These are phyloP conservation scores for Syrphus vitripennis DNA, from an alignment of 2,888 invertebrate species.

Conservation along the genomic window DNA sequence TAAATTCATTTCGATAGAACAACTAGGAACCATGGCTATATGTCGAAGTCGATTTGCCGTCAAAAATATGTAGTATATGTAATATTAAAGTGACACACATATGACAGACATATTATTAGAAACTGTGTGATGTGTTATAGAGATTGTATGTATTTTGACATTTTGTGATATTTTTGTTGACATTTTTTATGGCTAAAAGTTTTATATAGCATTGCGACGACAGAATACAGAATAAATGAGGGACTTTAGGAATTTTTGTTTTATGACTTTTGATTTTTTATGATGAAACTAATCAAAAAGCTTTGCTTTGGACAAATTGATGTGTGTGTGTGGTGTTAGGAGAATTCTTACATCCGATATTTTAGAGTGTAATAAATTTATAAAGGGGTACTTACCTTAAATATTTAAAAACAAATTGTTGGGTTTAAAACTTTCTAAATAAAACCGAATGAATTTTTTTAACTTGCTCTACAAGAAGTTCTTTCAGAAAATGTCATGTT, in stretches of 20 bases:
- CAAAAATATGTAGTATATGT: conserved; percentile 38
- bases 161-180: conserved; percentile 39
- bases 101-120: conserved; percentile 4
- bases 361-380: background rate
- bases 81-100: conserved; percentile 41
- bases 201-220: background rate
- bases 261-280: background rate
- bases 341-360: background rate
- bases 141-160: conserved; percentile 1
- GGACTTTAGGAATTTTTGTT: background rate
- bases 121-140: background rate
- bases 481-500: too few relatives aligned
- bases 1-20: conserved; percentile 48
- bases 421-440: too few relatives aligned
- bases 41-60: conserved; percentile 44
- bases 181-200: conserved; percentile 28
- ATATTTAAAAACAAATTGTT: too few relatives aligned
- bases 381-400: background rate
- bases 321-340: background rate
- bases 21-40: background rate
- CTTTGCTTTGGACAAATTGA: background rate
- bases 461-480: too few relatives aligned
- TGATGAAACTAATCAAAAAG: conserved; percentile 12
- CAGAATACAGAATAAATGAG: background rate
- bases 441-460: too few relatives aligned